Percentiles rank a stretch among this genome's conserved stretches.
phyloP scores from a whole-genome alignment of 2,888 invertebrate genomes.

The Amaurobius ferox region DNA sequence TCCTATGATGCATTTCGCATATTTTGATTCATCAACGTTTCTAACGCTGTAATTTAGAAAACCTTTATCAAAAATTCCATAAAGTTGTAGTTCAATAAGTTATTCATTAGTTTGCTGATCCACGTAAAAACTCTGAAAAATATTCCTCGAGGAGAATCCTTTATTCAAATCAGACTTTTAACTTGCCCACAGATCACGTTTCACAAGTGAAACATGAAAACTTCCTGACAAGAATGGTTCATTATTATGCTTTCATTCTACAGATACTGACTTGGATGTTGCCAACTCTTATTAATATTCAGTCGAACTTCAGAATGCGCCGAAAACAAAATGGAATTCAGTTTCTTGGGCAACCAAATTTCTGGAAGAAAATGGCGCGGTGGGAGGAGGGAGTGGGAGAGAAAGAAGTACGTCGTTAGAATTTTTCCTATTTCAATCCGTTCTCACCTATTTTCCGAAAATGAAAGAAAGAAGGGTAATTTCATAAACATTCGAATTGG shows the following conservation, averaged over 20 bases:
- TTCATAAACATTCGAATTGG: slow-evolving; percentile 67
- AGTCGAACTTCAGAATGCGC: neutral
- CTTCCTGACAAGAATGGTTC: neutral
- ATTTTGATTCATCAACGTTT: too few species aligned
- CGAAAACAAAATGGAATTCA: slow-evolving; percentile 59
- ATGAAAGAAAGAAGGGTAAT: slow-evolving; percentile 40
- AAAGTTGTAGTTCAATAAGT: too few species aligned
- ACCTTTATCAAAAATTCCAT: too few species aligned
- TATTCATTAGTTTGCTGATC: neutral
- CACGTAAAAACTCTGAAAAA: neutral
- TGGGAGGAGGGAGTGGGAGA: neutral
- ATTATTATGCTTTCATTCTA: neutral
- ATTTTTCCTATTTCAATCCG: slow-evolving; percentile 49
- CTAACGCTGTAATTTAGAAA: too few species aligned
- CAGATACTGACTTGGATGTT: neutral
- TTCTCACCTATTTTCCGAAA: slow-evolving; percentile 1
- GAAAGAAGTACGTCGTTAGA: slow-evolving; percentile 55
- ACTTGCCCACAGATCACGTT: neutral
- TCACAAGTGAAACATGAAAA: neutral
- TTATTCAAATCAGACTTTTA: neutral
- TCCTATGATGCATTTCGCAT: too few species aligned
- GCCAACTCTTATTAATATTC: slow-evolving; percentile 1
- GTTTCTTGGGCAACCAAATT: slow-evolving; percentile 48
- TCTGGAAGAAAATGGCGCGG: slow-evolving; percentile 12
- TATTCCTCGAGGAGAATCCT: neutral